Base-by-base conservation (phyloP, 2,797 vertebrate genomes). In the Labroides dimidiatus region DNA sequence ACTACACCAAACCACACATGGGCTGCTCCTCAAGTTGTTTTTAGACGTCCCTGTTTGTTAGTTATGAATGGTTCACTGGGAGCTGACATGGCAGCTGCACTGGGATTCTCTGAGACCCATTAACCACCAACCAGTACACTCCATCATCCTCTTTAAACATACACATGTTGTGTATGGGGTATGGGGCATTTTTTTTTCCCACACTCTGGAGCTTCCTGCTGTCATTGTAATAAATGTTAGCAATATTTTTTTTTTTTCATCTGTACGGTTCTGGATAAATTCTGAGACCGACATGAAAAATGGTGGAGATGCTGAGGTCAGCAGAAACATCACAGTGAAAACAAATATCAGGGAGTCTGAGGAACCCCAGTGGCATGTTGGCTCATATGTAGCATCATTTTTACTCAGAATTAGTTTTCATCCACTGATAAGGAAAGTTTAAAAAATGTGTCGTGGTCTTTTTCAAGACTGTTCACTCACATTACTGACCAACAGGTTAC, bases 171-270 rank as follows among this genome's bases (percentile, higher is more conserved):
- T 24, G 39, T 0, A 33, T 8, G 30, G 30, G 27, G 1, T n/a
- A 13, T 19, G 33, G 30, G 45, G 56, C 36, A 30, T 6, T 20
- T 73, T 20, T 73, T 72, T 70, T 72, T 86, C 78, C 70, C 78
- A 82, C 51, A n/a, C 47, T 41, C 27, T 19, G 10, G 55, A 19
- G 23, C n/a, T 41, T 54, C 15, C 12, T 12, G 21, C 50, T 74
- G 61, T 68, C 64, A 55, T 16, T 21, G 19, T 63, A 53, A 81
- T 49, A 44, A 16, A 84, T 79, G 73, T 21, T 21, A 1, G 14
- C 23, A n/a, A 15, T 49, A n/a, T n/a, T n/a, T n/a, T 9, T 53
- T 59, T 47, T 39, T 47, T 39, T 64, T 52, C 15, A 68, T 69
- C 69, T 16, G 53, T 12, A 8, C 43, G 0, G 54, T 65, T 76